Evolutionary conservation across 2,113 vertebrate species (phyloP).

Genomic region (Elgaria multicarinata): DNA sequence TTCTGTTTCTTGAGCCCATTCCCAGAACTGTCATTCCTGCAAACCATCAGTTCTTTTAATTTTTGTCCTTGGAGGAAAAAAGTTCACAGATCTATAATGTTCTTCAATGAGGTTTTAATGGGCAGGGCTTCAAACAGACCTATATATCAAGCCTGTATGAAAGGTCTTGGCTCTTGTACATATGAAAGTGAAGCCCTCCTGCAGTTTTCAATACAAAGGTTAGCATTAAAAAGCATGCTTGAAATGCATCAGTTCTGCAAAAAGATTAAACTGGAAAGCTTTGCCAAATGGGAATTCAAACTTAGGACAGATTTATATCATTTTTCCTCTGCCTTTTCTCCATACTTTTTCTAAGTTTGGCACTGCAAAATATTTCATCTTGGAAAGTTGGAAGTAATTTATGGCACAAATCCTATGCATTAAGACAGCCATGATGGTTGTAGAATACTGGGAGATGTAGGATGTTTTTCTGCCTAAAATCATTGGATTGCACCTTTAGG

Average conservation of each 20-base stretch:
- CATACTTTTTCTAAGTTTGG: not conserved
- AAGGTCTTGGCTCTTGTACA: not conserved
- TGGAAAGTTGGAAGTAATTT: slow-evolving; percentile 1
- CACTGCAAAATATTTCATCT: not conserved
- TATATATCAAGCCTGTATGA: not conserved
- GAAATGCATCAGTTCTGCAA: slow-evolving; percentile 5
- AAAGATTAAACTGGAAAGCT: slow-evolving; percentile 20
- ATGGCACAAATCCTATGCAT: not conserved
- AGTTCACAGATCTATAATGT: not conserved
- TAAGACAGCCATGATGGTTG: too few relatives aligned
- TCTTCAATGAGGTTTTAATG: not conserved
- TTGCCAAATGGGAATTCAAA: slow-evolving; percentile 10
- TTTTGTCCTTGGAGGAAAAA: not conserved
- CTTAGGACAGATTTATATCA: not conserved
- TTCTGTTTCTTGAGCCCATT: not conserved
- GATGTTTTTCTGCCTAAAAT: too few relatives aligned
- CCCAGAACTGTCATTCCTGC: not conserved
- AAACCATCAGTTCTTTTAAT: not conserved
- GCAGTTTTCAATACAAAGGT: not conserved
- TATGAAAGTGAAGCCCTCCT: not conserved
- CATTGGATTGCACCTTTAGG: not conserved
- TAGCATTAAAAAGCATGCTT: slow-evolving; percentile 6
- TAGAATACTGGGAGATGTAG: too few relatives aligned
- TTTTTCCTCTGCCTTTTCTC: not conserved
- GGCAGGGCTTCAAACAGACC: not conserved